Percentiles rank a stretch among this genome's conserved stretches.
phyloP scores from a whole-genome alignment of 2,113 vertebrate genomes.

The Hymenochirus boettgeri region DNA sequence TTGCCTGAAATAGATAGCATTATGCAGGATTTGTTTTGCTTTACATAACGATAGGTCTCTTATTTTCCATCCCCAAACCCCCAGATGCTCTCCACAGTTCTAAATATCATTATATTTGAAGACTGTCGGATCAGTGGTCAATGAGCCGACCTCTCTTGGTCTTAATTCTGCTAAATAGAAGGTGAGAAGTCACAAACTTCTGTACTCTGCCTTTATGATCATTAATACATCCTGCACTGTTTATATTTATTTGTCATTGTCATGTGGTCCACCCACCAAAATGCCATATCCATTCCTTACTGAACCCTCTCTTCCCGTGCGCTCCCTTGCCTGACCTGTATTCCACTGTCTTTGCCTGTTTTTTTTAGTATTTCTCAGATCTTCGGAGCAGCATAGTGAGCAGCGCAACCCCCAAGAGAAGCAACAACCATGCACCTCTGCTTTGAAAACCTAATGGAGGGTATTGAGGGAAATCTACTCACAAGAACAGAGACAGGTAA shows the following conservation, averaged over 20 bases:
- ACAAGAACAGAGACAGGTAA: slow-evolving; percentile 97
- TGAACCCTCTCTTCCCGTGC: too few relatives aligned
- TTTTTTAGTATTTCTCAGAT: slow-evolving; percentile 88
- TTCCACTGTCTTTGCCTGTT: too few relatives aligned
- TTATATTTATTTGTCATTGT: too few relatives aligned
- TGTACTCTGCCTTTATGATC: too few relatives aligned
- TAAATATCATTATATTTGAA: slow-evolving; percentile 98
- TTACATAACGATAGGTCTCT: too few relatives aligned
- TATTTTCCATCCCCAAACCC: not conserved
- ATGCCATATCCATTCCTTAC: too few relatives aligned
- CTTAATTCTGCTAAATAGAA: slow-evolving; percentile 94
- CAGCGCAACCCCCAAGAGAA: slow-evolving; percentile 93
- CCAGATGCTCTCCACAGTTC: slow-evolving; percentile 93
- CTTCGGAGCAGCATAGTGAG: slow-evolving; percentile 95
- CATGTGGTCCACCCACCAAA: too few relatives aligned
- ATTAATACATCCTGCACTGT: too few relatives aligned
- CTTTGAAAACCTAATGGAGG: slow-evolving; percentile 98
- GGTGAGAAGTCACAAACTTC: slow-evolving; percentile 54
- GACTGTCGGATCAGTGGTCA: slow-evolving; percentile 97
- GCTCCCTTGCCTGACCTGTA: too few relatives aligned
- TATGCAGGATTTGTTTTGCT: too few relatives aligned
- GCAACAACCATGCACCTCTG: slow-evolving; percentile 98
- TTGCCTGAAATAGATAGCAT: too few relatives aligned
- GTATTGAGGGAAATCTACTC: slow-evolving; percentile 92
- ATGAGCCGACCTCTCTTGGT: slow-evolving; percentile 92